phyloP scores from a whole-genome alignment of 2,888 invertebrate species.

The Conistra vaccinii region DNA sequence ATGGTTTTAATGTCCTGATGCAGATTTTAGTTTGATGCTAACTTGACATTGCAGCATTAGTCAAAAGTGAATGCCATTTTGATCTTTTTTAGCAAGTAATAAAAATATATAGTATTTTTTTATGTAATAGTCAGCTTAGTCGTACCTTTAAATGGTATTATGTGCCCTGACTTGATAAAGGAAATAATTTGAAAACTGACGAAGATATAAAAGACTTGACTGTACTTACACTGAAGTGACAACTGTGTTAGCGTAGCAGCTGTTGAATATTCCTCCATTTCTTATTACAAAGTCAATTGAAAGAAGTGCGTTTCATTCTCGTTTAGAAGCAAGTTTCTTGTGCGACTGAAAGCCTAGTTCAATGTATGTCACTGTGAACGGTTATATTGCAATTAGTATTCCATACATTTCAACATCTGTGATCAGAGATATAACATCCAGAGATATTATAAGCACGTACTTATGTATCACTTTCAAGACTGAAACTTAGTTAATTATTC shows the following conservation, averaged over 20 bases:
- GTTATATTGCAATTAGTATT: conserved; percentile 25
- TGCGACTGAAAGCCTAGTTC: conserved; percentile 8
- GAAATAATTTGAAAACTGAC: background rate
- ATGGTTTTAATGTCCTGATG: background rate
- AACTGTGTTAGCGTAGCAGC: conserved; percentile 13
- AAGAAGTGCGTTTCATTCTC: background rate
- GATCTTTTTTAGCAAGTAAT: too few species aligned
- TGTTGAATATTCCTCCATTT: conserved; percentile 24
- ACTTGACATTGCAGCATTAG: background rate
- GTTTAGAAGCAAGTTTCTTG: conserved; percentile 27
- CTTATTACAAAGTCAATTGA: conserved; percentile 25
- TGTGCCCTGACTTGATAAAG: background rate
- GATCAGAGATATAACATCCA: conserved; percentile 6
- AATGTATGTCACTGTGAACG: background rate
- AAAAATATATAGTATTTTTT: too few species aligned
- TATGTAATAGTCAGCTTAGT: too few species aligned
- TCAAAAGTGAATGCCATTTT: background rate
- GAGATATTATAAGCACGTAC: background rate
- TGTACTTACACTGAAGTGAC: background rate
- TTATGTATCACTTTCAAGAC: conserved; percentile 4
- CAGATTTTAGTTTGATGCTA: background rate
- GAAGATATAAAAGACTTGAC: background rate
- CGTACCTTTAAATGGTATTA: background rate
- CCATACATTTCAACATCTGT: conserved; percentile 31
- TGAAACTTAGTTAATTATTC: conserved; percentile 26